Base-by-base conservation (phyloP, 2,888 invertebrate species). In the Heteropelma amictum region DNA sequence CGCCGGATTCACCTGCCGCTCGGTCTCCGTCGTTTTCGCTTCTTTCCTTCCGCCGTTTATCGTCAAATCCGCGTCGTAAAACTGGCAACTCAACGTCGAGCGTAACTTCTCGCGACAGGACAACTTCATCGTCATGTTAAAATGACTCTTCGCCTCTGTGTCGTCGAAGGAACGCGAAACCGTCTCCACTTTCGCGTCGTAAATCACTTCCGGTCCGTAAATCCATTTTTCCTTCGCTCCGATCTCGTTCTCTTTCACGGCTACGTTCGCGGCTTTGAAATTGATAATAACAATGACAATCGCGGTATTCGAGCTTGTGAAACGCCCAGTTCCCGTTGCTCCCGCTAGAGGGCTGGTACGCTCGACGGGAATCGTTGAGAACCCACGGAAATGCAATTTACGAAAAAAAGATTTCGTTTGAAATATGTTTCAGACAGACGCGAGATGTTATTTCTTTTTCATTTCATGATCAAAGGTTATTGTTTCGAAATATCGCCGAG, bases 191-290 rank as follows among this genome's bases (percentile, higher is more conserved):
- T 23, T 65, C 14, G 63, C 65, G 23, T 74, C 58, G 65, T 76
- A 74, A 1, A 68, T 63, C 12, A 67, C 60, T 35, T 69, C 69
- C n/a, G 68, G 65, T 26, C 74, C 76, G 21, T 71, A 58, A 71
- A 63, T 65, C 70, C 72, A 70, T 26, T 21, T 7, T 2, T 53
- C 53, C n/a, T 33, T 53, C 17, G 19, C 33, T 1, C 30, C 53
- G 7, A 53, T 8, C 14, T 33, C 51, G 8, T 21, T 45, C 42
- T 61, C 58, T 1, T 8, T 58, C n/a, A 54, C 12, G 3, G 12
- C 8, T 19, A 70, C 21, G 26, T 23, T 65, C 10, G 58, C 56
- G 8, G 35, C 54, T 58, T 19, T 8, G 4, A 30, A 38, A 49
- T 19, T 3, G 14, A 49, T n/a, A 7, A 21, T 30, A 47, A 51